phyloP scores from a whole-genome alignment of 2,797 vertebrate species.

The Galagoides demidoff region DNA sequence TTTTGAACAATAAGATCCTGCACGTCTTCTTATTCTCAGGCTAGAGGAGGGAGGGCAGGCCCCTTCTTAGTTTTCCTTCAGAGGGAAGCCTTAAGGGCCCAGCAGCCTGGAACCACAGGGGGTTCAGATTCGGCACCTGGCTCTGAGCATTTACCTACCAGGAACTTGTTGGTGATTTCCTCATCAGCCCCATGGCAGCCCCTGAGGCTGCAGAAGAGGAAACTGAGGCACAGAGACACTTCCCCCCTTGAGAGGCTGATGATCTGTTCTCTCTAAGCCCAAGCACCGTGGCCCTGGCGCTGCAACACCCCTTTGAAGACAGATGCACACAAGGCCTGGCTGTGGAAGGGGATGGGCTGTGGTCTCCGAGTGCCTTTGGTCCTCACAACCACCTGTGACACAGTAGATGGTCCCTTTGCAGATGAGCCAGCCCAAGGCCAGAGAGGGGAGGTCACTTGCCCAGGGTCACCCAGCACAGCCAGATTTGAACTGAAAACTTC shows the following conservation, averaged over 20 bases:
- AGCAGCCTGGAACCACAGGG: neutral
- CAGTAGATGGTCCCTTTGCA: no score
- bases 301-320: neutral
- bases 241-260: neutral
- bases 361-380: neutral
- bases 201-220: neutral
- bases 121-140: neutral
- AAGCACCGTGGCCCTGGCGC: neutral
- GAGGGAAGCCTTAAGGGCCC: neutral
- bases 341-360: neutral
- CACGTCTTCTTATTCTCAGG: neutral
- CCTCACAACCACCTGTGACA: neutral
- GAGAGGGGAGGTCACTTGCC: neutral
- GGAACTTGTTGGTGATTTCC: neutral
- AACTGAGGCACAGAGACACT: neutral
- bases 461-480: neutral
- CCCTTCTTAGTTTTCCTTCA: neutral
- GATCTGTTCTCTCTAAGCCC: neutral
- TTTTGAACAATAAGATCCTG: neutral
- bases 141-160: neutral
- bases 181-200: neutral
- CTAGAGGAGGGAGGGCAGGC: neutral
- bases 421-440: neutral
- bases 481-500: neutral
- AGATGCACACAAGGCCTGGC: neutral